Base-by-base conservation (phyloP, 2,113 vertebrate genomes). In the Neogale vison region DNA sequence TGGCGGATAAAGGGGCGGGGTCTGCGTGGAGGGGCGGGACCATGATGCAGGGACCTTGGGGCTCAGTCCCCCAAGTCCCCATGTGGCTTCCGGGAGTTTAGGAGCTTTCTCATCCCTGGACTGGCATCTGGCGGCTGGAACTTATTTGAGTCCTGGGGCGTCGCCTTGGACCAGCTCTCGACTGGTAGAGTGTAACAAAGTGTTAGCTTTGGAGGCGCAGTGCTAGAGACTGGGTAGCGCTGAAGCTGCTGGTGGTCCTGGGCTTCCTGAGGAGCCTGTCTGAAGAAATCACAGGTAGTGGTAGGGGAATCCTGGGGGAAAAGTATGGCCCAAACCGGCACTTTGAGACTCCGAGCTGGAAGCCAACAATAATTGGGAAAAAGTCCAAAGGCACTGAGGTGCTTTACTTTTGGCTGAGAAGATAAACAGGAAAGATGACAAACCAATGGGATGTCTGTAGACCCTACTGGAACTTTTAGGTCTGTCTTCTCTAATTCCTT, bases 201-300 rank as follows among this genome's bases (percentile, higher is more conserved):
- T 12, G 55, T 71, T 11, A 29, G 57, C 14, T 24, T 26, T 13
- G 63, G 34, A 81, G 71, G 83, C 8, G 2, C 57, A 4, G 52
- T 20, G 36, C n/a, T 15, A 76, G 71, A 26, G 47, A 26, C 67
- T 21, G 74, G 83, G 45, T 50, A 86, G 93, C 96, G 3, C 39
- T 50, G 93, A 92, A 90, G 82, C 69, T 97, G 59, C 69, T 97
- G 91, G 79, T 63, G 34, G 29, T 45, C 88, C 50, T 97, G 2
- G 13, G 97, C 88, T 96, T 95, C 96, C 39, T 95, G 61, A 65
- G 97, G 86, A 34, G 90, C 42, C 45, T 47, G 52, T 74, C 55
- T 4, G 85, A 97, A 97, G 97, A 98, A 50, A 50, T 97, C 18
- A 2, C 24, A 13, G 1, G 67, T 86, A 67, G 42, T 42, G 14